These are phyloP conservation scores for Drosophila willistoni DNA, from an alignment of 1,140 invertebrate species.

Conservation along the genomic window DNA sequence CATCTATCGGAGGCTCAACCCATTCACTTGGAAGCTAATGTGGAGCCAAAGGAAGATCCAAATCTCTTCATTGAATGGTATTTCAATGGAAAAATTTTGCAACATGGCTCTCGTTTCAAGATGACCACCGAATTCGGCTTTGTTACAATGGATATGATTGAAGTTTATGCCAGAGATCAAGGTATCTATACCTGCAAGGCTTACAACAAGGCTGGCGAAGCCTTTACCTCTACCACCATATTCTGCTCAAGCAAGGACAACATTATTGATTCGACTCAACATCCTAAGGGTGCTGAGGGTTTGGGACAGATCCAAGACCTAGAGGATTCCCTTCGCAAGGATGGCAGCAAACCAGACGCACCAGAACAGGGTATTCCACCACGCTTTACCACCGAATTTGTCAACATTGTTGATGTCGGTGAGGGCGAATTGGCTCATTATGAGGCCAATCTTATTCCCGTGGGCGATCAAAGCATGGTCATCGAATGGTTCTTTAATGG, in stretches of 20 bases:
- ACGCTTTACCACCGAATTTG: conserved; percentile 93
- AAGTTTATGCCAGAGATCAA: conserved; percentile 96
- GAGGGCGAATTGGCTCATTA: conserved; percentile 97
- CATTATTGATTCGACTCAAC: conserved; percentile 94
- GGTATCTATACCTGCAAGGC: conserved; percentile 97
- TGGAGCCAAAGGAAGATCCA: conserved; percentile 98
- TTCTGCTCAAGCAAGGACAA: conserved; percentile 92
- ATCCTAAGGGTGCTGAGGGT: conserved; percentile 96
- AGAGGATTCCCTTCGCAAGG: conserved; percentile 92
- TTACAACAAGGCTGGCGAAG: conserved; percentile 93
- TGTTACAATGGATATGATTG: conserved; percentile 94
- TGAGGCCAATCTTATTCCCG: conserved; percentile 95
- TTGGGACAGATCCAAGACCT: conserved; percentile 95
- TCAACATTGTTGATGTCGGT: conserved; percentile 90
- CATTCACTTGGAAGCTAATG: conserved; percentile 95
- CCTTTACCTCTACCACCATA: conserved; percentile 95
- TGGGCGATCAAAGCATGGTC: conserved; percentile 97
- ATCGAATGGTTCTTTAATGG: conserved; percentile 99
- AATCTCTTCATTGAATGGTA: conserved; percentile 97
- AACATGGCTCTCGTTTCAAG: conserved; percentile 93
- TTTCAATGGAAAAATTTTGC: conserved; percentile 94
- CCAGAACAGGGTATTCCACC: conserved; percentile 92
- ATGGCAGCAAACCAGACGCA: conserved; percentile 87
- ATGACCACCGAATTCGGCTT: conserved; percentile 96
- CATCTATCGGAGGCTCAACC: conserved; percentile 95